phyloP scores from a whole-genome alignment of 2,113 vertebrate genomes.

The Maccullochella peelii region DNA sequence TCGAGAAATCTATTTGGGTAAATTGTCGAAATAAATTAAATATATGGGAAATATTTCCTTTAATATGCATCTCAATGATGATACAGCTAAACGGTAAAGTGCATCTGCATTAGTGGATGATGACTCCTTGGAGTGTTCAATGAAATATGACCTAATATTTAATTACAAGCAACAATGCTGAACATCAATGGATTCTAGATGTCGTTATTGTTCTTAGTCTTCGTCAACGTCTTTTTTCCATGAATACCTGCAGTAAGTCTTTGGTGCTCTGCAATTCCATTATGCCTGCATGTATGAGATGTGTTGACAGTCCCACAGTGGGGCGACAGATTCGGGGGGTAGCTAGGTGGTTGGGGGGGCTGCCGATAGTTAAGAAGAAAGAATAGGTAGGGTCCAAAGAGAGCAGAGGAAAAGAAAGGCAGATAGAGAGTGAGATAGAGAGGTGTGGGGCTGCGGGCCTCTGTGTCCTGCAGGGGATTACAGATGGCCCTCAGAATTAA shows the following conservation, averaged over 20 bases:
- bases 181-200: constrained; percentile 22
- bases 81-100: neutral
- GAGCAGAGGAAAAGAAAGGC: constrained; percentile 51
- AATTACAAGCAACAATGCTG: constrained; percentile 32
- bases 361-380: constrained; percentile 39
- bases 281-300: constrained; percentile 60
- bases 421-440: constrained; percentile 64
- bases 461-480: constrained; percentile 76
- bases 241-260: constrained; percentile 38
- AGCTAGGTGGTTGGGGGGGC: neutral
- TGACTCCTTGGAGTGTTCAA: neutral
- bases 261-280: constrained; percentile 48
- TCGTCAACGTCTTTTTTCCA: neutral
- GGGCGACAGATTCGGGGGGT: constrained; percentile 25
- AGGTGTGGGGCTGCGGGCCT: constrained; percentile 53
- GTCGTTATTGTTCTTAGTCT: neutral
- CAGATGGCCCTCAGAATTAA: constrained; percentile 82
- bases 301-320: constrained; percentile 49
- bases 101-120: constrained; percentile 2
- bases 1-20: neutral
- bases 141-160: constrained; percentile 16
- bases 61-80: neutral
- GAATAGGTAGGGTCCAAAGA: constrained; percentile 50
- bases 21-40: neutral
- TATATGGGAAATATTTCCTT: neutral